Evolutionary conservation across 2,888 invertebrate genomes (phyloP), one percentile per base, ranked within the genome.

Genomic region (Corythucha ciliata): DNA sequence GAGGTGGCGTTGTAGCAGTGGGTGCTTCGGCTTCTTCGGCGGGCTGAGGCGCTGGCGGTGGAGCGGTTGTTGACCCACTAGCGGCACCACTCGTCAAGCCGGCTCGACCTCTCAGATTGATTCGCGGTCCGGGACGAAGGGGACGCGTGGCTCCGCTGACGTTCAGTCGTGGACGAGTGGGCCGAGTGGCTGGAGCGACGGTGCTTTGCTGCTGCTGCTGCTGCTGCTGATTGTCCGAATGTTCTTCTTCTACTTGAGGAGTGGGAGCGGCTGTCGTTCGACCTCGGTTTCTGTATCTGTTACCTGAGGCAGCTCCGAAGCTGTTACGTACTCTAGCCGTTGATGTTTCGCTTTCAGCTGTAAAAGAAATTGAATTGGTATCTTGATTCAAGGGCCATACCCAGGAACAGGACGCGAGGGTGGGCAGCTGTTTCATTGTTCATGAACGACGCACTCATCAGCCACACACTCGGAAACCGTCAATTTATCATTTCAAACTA

Each of bases 111-210:
- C 58, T 52, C 57, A 81, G 66, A 64, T 79, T 80, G 40, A 83
- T 69, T 61, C 79, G 74, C 2, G 79, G 76, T 2, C 80, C 81
- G 1, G 81, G 81, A 50, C 81, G 71, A 45, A 80, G 69, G 0
- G 81, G 74, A 46, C 80, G 66, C 1, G 71, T 59, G 26, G 64
- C 67, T 5, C 70, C 70, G 1, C 72, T 72, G 53, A 71, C 70
- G 48, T 72, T 72, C 22, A 71, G 70, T 49, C 59, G 50, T 25
- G 58, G 55, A 34, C 59, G 44, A 27, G 12, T 25, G 27, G 18
- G 25, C 2, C 7, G 29, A 22, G 21, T 44, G n/a, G 18, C 18
- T 7, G 7, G 21, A 41, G 10, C 10, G 24, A 20, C 41, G 14
- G 12, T 12, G 12, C 12, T 20, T 22, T 41, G 21, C n/a, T 22